Evolutionary conservation across 2,797 vertebrate species (phyloP).

Genomic region (Gallinago stenura): DNA sequence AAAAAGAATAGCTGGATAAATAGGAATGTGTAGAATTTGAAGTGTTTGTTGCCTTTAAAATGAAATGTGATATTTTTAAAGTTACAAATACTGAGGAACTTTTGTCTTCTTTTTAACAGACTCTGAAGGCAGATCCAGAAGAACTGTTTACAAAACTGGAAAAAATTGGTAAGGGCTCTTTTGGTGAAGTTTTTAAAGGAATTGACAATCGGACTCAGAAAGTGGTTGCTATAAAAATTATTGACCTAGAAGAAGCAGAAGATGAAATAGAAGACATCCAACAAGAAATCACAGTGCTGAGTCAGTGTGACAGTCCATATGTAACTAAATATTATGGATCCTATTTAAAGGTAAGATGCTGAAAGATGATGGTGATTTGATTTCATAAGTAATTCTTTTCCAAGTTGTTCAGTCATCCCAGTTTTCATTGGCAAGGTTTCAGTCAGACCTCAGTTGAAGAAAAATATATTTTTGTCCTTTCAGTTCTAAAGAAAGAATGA

Average conservation of each 20-base stretch:
- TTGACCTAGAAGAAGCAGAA: conserved; percentile 98
- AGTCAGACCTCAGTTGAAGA: background rate
- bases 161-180: conserved; percentile 97
- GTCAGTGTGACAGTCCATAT: conserved; percentile 97
- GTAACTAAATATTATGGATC: conserved; percentile 98
- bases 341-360: conserved; percentile 92
- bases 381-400: background rate
- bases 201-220: conserved; percentile 97
- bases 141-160: conserved; percentile 95
- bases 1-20: background rate
- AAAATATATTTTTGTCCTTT: background rate
- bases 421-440: background rate
- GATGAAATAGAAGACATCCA: conserved; percentile 99
- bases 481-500: background rate
- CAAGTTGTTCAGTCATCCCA: background rate
- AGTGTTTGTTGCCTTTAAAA: background rate
- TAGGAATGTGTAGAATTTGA: background rate
- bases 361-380: background rate
- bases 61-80: background rate
- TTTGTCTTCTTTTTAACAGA: conserved; percentile 78
- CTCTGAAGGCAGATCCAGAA: conserved; percentile 92
- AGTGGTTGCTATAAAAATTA: conserved; percentile 98
- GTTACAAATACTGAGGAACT: background rate
- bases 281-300: conserved; percentile 98
- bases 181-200: conserved; percentile 98